Evolutionary conservation across 2,888 invertebrate species (phyloP), one percentile per base, ranked within the genome.

Genomic region (Sinopyrophorus schimmeli): DNA sequence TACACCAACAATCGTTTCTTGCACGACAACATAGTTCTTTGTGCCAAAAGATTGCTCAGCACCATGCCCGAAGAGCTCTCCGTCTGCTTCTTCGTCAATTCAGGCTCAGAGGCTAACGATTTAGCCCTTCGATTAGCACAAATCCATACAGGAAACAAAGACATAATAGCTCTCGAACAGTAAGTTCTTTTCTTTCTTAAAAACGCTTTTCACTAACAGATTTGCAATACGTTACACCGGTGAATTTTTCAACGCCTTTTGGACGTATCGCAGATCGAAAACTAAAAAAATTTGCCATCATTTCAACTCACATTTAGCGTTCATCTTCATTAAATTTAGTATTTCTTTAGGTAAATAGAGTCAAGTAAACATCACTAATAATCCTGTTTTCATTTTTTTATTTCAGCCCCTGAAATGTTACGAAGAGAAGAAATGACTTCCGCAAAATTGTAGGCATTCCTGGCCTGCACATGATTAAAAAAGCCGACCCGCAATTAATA

Each of bases 81-180:
- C 10, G 92, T 96, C 3, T 95, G 96, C 67, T 98, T 89, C 77
- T 89, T 98, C 70, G 95, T 96, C 42, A 99, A 99, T 76, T 99
- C 98, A 0, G 99, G 98, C 5, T 98, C 97, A 3, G 99, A 99
- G 76, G 98, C 98, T 5, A 99, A 98, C 73, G 99, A 99, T 76
- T 80, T 99, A 61, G 99, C 99, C 0, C 73, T 99, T 24, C 82
- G 97, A 49, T 77, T 99, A 52, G 94, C 97, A 0, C 80, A 87
- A 53, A 86, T 91, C 41, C 89, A 94, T 72, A 97, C 97, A 1
- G 86, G 88, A 64, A 85, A 88, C 55, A 82, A 85, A 62, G 96
- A 99, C 71, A 81, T 96, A 59, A 89, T 99, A 64, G 89, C 93
- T 0, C 76, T 99, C 43, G 96, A 99, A 76, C 96, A 97, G 98